Evolutionary conservation across 2,113 vertebrate species (phyloP), one percentile per base, ranked within the genome.

Genomic region (Empidonax traillii): DNA sequence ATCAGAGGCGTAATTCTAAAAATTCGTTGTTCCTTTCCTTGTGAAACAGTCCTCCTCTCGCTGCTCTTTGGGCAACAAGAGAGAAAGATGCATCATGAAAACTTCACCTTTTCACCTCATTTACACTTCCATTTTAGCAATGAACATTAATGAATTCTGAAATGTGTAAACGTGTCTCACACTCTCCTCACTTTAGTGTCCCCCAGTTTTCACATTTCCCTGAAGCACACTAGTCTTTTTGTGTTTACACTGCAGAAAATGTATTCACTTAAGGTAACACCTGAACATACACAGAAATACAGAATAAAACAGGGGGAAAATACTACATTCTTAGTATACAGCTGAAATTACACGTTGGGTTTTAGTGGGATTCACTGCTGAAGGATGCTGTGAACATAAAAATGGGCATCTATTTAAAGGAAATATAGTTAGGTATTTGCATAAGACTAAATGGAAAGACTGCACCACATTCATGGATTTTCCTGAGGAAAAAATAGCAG

Each of bases 71-170:
- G 1, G 68, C 39, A 82, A 8, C 14, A 75, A 52, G 13, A 66
- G 17, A 83, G 23, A 23, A 84, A 67, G 46, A 62, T 6, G 3
- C 6, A 67, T 44, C 7, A 14, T 9, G 37, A 72, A 87, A 72
- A 25, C 25, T 24, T 76, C 18, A 35, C 14, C 17, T 72, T 66
- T 62, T 66, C 47, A 31, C 20, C 7, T 79, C 8, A 39, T 25
- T 51, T 39, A 62, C 14, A 15, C 6, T 61, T 69, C 44, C 33
- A 47, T 43, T 67, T 80, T 0, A 0, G 27, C 39, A 79, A 5
- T 24, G 14, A 65, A 65, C 5, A 39, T 16, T 8, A 49, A 39
- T 6, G 24, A 25, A 3, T 53, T 52, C 25, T 22, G 37, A 61
- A 75, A 79, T 19, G 20, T 71, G 46, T 17, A 55, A 51, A 17